These are phyloP conservation scores for Balaeniceps rex DNA, from an alignment of 2,113 vertebrate species.

Conservation along the genomic window DNA sequence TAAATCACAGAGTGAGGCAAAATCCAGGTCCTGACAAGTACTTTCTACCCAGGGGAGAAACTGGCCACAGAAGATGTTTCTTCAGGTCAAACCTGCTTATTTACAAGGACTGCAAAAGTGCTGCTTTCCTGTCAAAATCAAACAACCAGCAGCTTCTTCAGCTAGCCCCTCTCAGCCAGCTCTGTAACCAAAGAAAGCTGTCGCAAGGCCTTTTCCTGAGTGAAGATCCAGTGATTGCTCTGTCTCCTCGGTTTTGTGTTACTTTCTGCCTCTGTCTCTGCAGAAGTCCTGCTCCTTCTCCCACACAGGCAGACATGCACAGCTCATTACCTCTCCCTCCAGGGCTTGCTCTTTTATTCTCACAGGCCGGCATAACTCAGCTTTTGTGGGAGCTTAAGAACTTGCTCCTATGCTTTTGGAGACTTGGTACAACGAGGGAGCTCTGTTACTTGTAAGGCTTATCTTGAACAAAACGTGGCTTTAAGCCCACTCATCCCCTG, in stretches of 20 bases:
- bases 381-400: neutral
- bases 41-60: neutral
- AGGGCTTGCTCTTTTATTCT: neutral
- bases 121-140: neutral
- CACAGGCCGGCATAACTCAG: neutral
- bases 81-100: neutral
- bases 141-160: neutral
- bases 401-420: neutral
- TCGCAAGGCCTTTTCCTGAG: neutral
- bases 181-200: neutral
- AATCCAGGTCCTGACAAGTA: neutral
- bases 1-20: neutral
- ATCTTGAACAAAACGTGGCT: neutral
- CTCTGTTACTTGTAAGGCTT: neutral
- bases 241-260: neutral
- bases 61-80: neutral
- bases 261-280: neutral
- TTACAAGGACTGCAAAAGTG: neutral
- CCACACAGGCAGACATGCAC: neutral
- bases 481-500: neutral
- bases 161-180: neutral
- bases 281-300: neutral
- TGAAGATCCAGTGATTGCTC: neutral
- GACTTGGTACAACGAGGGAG: neutral
- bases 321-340: neutral